These are phyloP conservation scores for Anguilla obscura DNA, from an alignment of 2,797 vertebrate genomes.

Conservation along the genomic window DNA sequence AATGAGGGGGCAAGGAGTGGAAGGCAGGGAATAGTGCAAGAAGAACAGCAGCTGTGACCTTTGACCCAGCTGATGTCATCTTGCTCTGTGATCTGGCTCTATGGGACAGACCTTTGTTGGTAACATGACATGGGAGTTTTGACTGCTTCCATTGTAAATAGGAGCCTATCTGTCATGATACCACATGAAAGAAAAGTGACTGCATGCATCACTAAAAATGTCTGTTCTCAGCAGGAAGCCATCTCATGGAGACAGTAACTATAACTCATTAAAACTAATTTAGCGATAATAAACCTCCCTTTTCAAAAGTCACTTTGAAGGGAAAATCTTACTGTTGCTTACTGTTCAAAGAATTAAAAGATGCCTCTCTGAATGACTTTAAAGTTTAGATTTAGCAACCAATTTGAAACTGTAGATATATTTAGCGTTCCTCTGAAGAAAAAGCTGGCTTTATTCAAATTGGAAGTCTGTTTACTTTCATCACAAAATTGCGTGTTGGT, in stretches of 20 bases:
- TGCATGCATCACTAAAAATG: neutral
- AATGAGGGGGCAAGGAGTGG: conserved; percentile 26
- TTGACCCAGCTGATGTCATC: conserved; percentile 49
- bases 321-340: neutral
- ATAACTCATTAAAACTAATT: neutral
- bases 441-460: neutral
- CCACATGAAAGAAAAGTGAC: neutral
- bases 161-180: neutral
- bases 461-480: neutral
- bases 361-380: neutral
- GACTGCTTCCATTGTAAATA: neutral
- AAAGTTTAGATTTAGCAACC: neutral
- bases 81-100: conserved; percentile 40
- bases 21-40: conserved; percentile 42
- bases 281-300: neutral
- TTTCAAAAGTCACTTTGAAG: neutral
- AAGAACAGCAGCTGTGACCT: conserved; percentile 57
- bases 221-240: neutral
- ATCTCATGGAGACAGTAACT: neutral
- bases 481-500: neutral
- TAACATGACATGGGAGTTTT: conserved; percentile 20
- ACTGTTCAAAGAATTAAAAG: neutral
- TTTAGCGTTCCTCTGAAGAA: neutral
- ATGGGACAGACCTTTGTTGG: conserved; percentile 42
- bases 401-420: neutral